phyloP scores from a whole-genome alignment of 2,797 vertebrate genomes.

The Tenualosa ilisha region DNA sequence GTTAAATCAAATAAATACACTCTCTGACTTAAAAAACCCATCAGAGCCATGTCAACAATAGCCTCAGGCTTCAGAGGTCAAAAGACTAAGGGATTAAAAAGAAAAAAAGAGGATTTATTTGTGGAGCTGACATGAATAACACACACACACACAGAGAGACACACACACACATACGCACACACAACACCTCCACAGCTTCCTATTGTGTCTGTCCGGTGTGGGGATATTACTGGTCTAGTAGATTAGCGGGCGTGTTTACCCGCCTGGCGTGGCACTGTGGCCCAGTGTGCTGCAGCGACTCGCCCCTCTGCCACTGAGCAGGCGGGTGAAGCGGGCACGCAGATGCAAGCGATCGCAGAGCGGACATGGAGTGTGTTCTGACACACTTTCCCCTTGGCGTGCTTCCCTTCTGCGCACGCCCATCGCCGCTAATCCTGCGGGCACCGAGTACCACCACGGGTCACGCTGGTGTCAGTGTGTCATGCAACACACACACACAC shows the following conservation, averaged over 20 bases:
- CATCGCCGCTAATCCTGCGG: background rate
- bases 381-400: background rate
- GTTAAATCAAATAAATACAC: background rate
- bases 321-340: no score
- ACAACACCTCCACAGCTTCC: background rate
- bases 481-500: background rate
- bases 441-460: background rate
- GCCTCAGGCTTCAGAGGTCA: background rate
- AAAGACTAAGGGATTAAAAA: constrained; percentile 4
- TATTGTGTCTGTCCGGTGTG: background rate
- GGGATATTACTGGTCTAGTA: background rate
- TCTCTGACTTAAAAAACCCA: constrained; percentile 4
- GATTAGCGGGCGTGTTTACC: background rate
- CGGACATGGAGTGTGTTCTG: background rate
- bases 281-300: background rate
- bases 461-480: background rate
- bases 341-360: background rate
- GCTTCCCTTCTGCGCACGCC: background rate
- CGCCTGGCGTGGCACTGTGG: background rate
- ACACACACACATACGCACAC: background rate
- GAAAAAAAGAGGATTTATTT: constrained; percentile 19
- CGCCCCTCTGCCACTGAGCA: background rate
- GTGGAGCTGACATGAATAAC: constrained; percentile 13
- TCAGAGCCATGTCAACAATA: background rate
- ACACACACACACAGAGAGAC: background rate